phyloP scores from a whole-genome alignment of 2,113 vertebrate genomes.

The Varanus salvator region DNA sequence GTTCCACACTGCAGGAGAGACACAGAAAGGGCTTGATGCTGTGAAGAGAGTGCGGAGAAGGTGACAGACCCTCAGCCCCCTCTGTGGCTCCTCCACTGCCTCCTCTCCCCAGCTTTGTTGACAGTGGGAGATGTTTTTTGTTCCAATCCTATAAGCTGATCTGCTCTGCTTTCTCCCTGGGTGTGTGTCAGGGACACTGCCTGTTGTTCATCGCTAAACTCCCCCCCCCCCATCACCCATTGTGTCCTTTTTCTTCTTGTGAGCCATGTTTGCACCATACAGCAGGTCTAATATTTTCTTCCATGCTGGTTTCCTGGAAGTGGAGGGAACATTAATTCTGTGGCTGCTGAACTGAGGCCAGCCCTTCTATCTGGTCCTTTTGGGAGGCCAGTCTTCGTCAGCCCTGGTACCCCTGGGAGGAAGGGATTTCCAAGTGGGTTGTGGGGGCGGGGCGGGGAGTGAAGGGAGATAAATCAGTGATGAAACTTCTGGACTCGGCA shows the following conservation, averaged over 20 bases:
- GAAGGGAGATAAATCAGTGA: too few species aligned
- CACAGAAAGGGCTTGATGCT: not conserved
- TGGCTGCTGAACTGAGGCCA: not conserved
- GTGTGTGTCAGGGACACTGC: not conserved
- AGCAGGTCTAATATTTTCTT: not conserved
- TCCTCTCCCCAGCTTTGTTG: not conserved
- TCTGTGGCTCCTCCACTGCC: not conserved
- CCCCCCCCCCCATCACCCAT: too few species aligned
- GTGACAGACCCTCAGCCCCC: fast-evolving
- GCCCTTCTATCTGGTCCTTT: not conserved
- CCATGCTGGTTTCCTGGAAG: not conserved
- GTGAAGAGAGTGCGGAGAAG: not conserved
- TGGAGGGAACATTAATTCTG: slow-evolving; percentile 3
- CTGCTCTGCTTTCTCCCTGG: too few species aligned
- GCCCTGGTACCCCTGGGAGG: too few species aligned
- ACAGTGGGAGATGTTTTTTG: not conserved
- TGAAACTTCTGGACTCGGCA: not conserved
- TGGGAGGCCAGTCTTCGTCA: not conserved
- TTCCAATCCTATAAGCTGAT: too few species aligned
- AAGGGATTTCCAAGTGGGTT: not conserved
- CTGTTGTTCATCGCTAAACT: not conserved
- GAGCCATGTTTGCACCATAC: not conserved
- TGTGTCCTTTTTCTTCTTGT: not conserved
- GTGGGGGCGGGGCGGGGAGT: not conserved
- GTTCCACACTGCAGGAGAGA: not conserved